phyloP scores from a whole-genome alignment of 2,888 invertebrate species.

The Halictus ligatus region DNA sequence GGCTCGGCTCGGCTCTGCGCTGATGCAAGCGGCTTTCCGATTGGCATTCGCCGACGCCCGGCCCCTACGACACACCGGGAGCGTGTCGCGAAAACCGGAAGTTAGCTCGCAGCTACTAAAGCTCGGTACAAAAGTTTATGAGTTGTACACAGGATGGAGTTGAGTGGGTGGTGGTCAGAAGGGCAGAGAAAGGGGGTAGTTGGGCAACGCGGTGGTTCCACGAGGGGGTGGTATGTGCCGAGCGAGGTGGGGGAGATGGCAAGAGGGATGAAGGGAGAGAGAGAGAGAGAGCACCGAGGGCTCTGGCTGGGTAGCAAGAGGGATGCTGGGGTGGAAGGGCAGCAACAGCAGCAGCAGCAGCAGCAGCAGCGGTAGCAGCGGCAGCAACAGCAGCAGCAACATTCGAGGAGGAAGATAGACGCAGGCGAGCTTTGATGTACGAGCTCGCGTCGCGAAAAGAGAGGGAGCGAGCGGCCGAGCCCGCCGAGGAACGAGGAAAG shows the following conservation, averaged over 20 bases:
- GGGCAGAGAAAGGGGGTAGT: slow-evolving; percentile 69
- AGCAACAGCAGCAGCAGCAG: slow-evolving; percentile 61
- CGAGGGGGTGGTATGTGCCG: slow-evolving; percentile 41
- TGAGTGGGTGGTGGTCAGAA: slow-evolving; percentile 73
- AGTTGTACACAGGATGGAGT: slow-evolving; percentile 74
- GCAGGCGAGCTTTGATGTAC: slow-evolving; percentile 82
- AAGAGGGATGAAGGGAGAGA: slow-evolving; percentile 55
- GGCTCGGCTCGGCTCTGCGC: neutral
- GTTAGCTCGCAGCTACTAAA: slow-evolving; percentile 81
- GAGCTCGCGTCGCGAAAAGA: slow-evolving; percentile 78
- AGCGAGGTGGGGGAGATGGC: slow-evolving; percentile 45
- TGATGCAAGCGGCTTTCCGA: slow-evolving; percentile 46
- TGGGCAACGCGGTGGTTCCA: slow-evolving; percentile 68
- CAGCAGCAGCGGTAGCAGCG: slow-evolving; percentile 11
- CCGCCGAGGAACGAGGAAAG: slow-evolving; percentile 69
- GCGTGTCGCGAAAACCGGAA: slow-evolving; percentile 77
- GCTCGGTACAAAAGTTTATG: slow-evolving; percentile 82
- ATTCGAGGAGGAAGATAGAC: slow-evolving; percentile 80
- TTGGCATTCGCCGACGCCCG: slow-evolving; percentile 52
- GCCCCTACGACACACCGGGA: slow-evolving; percentile 63
- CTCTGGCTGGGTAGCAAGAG: slow-evolving; percentile 54
- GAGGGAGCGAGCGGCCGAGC: slow-evolving; percentile 61
- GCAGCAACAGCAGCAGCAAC: slow-evolving; percentile 67
- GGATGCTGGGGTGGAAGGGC: slow-evolving; percentile 56
- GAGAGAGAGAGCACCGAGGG: slow-evolving; percentile 29